These are phyloP conservation scores for Hermetia illucens DNA, from an alignment of 1,140 invertebrate genomes.

Conservation along the genomic window DNA sequence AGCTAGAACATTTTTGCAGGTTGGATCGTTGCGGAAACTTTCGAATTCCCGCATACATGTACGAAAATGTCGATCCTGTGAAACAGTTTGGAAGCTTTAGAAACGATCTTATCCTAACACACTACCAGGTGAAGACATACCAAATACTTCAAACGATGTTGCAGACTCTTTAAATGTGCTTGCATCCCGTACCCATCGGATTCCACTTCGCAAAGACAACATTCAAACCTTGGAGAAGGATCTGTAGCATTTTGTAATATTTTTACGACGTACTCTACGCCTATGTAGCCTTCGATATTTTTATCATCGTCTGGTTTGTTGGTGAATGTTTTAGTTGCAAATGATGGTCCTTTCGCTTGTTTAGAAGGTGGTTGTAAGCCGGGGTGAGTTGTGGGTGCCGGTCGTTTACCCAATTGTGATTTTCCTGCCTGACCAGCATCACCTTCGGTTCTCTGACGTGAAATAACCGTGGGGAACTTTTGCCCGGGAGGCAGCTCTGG, in stretches of 20 bases:
- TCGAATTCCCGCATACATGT: slow-evolving; percentile 17
- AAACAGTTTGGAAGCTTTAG: not conserved
- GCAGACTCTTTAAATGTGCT: slow-evolving; percentile 18
- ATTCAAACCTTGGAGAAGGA: slow-evolving; percentile 10
- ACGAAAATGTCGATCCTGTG: slow-evolving; percentile 14
- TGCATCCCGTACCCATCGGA: slow-evolving; percentile 17
- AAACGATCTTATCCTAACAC: not conserved
- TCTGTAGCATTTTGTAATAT: slow-evolving; percentile 12
- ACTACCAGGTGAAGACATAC: slow-evolving; percentile 4
- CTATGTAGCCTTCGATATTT: slow-evolving; percentile 14
- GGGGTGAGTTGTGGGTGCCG: too few relatives aligned
- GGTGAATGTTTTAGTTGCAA: too few relatives aligned
- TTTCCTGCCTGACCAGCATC: too few relatives aligned
- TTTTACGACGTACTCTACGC: slow-evolving; percentile 25
- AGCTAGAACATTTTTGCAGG: slow-evolving; percentile 8
- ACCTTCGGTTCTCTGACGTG: too few relatives aligned
- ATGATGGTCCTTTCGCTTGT: too few relatives aligned
- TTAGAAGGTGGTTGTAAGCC: too few relatives aligned
- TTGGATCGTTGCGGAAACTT: not conserved
- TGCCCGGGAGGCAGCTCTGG: too few relatives aligned
- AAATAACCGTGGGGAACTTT: too few relatives aligned
- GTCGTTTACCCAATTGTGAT: too few relatives aligned
- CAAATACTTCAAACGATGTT: slow-evolving; percentile 21
- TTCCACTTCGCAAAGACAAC: slow-evolving; percentile 17
- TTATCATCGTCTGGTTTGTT: slow-evolving; percentile 2